These are phyloP conservation scores for Vesta saturnalis DNA, from an alignment of 2,888 invertebrate genomes.

Conservation along the genomic window DNA sequence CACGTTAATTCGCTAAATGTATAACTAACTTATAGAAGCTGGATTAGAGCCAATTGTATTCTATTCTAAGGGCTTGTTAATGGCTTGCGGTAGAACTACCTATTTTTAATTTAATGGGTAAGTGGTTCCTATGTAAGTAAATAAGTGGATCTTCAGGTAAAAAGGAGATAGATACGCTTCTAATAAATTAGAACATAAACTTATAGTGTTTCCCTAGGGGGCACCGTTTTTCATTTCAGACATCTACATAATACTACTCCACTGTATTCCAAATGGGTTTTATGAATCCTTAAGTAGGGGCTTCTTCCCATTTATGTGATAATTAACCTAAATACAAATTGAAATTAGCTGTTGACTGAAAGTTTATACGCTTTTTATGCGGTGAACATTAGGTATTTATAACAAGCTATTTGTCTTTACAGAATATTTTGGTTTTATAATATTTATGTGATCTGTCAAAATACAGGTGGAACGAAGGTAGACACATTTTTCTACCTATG, in stretches of 20 bases:
- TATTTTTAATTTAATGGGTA: slow-evolving; percentile 18
- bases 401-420: slow-evolving; percentile 36
- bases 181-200: slow-evolving; percentile 52
- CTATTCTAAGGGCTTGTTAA: slow-evolving; percentile 14
- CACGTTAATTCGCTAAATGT: not conserved
- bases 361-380: slow-evolving; percentile 47
- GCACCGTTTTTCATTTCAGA: slow-evolving; percentile 54
- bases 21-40: slow-evolving; percentile 11
- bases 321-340: slow-evolving; percentile 55
- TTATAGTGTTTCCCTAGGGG: slow-evolving; percentile 49
- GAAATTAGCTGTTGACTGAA: slow-evolving; percentile 54
- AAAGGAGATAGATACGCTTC: slow-evolving; percentile 49
- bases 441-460: slow-evolving; percentile 38
- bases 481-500: slow-evolving; percentile 8
- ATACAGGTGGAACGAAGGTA: slow-evolving; percentile 38
- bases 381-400: slow-evolving; percentile 38
- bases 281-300: slow-evolving; percentile 49
- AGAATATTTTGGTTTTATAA: slow-evolving; percentile 28
- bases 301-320: slow-evolving; percentile 54
- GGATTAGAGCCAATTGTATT: not conserved
- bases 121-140: slow-evolving; percentile 7
- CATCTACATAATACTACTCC: slow-evolving; percentile 54
- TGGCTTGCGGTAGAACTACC: not conserved
- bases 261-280: slow-evolving; percentile 49
- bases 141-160: slow-evolving; percentile 45